A percentile compares a stretch with the other conserved stretches of the same genome.
Evolutionary conservation across 2,797 vertebrate genomes (phyloP).

Genomic region (Passerculus sandwichensis): DNA sequence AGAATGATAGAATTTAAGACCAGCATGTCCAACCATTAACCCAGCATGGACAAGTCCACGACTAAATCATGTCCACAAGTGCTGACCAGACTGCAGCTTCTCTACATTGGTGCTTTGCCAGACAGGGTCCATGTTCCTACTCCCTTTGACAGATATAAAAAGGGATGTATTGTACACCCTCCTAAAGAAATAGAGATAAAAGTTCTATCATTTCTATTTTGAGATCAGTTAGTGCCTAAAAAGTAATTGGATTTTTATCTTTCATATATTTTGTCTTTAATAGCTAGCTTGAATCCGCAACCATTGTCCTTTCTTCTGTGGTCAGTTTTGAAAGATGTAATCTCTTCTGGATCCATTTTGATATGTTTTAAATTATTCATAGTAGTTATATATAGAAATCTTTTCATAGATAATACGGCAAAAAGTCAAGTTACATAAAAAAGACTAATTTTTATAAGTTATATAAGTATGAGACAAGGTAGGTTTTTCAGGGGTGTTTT

Average conservation of each 20-base stretch:
- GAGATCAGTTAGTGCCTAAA: slow-evolving; percentile 36
- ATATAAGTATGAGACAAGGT: neutral
- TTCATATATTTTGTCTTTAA: slow-evolving; percentile 36
- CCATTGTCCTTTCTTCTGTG: slow-evolving; percentile 4
- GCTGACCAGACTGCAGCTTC: neutral
- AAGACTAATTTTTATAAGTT: neutral
- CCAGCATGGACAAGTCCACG: neutral
- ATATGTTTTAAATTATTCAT: slow-evolving; percentile 38
- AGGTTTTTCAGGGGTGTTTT: neutral
- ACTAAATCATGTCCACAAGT: neutral
- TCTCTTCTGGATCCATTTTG: neutral
- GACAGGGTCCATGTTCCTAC: neutral
- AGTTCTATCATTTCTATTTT: neutral
- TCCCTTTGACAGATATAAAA: neutral
- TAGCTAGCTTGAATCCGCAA: slow-evolving; percentile 29
- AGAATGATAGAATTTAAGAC: neutral
- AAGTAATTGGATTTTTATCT: slow-evolving; percentile 41
- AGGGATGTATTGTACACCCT: neutral
- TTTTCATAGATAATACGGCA: slow-evolving; percentile 1
- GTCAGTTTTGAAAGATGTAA: slow-evolving; percentile 21
- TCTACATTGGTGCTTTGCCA: neutral
- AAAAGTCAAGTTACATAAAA: slow-evolving; percentile 9
- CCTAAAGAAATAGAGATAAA: slow-evolving; percentile 19
- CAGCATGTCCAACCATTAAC: neutral
- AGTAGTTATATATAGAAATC: slow-evolving; percentile 18